Percentiles rank a stretch among this genome's conserved stretches.
phyloP scores from a whole-genome alignment of 2,797 vertebrate genomes.

The Nyctibius grandis region DNA sequence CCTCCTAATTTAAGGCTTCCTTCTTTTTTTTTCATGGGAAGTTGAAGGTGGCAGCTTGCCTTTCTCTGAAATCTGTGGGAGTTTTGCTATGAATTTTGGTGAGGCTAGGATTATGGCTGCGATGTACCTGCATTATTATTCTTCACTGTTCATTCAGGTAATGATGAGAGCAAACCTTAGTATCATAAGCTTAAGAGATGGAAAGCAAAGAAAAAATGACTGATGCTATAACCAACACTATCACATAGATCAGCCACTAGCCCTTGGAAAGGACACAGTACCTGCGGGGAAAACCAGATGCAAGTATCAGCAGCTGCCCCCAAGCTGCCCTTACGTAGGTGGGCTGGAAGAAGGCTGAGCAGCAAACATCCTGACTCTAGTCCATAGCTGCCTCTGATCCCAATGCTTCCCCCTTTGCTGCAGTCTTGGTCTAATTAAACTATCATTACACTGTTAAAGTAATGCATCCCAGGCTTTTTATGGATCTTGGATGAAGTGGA shows the following conservation, averaged over 20 bases:
- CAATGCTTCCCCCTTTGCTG: neutral
- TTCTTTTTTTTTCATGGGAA: neutral
- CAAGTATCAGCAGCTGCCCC: neutral
- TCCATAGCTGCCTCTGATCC: constrained; percentile 15
- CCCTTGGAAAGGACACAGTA: neutral
- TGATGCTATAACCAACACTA: neutral
- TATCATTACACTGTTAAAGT: constrained; percentile 56
- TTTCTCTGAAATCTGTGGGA: neutral
- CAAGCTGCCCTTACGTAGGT: neutral
- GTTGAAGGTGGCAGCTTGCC: neutral
- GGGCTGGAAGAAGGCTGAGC: neutral
- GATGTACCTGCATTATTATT: neutral
- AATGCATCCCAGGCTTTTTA: constrained; percentile 46
- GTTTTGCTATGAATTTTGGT: neutral
- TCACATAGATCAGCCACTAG: neutral
- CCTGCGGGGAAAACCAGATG: neutral
- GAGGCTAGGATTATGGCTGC: neutral
- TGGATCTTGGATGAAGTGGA: constrained; percentile 33
- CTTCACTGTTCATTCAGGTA: neutral
- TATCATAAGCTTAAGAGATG: neutral
- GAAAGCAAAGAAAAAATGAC: neutral
- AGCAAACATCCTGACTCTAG: constrained; percentile 3
- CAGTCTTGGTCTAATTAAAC: constrained; percentile 65
- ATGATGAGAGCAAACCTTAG: neutral
- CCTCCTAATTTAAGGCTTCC: neutral